Evolutionary conservation across 2,797 vertebrate genomes (phyloP), one percentile per base, ranked within the genome.

Genomic region (Esox lucius): DNA sequence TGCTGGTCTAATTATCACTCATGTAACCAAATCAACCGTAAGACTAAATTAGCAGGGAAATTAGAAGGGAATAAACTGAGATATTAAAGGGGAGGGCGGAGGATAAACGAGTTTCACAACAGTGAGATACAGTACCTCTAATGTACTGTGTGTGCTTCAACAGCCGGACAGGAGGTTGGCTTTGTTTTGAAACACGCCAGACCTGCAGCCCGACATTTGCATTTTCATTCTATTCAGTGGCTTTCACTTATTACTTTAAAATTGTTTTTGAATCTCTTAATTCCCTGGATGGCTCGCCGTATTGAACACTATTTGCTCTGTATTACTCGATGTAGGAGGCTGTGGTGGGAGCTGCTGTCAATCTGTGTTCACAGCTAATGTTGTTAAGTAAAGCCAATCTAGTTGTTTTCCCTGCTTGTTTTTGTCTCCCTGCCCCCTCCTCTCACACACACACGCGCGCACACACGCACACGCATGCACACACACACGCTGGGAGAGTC

Each of bases 331-430:
- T 92, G 91, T 89, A 86, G 90, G 15, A 13, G 85, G 88, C 92
- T 92, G 88, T 89, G 85, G 88, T 88, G 87, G 88, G 91, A 92
- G 88, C 81, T 89, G 83, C 92, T 94, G 91, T 94, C 92, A 93
- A 91, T 94, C 91, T 93, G 90, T 93, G 93, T 92, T 94, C 90
- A 90, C 90, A 91, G 90, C 89, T 92, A 94, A 95, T 92, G 92
- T 93, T 92, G 94, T 94, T 93, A 94, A 93, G 93, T 94, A 92
- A 93, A 93, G 64, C 26, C 28, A 66, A 66, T 33, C 12, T 66
- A 28, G 64, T 66, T 17, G 64, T 66, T 66, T 66, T 66, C 7
- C 15, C 64, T 35, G 64, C 17, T 13, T 66, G 65, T 67, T 67
- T 65, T 35, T 8, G 35, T 39, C 4, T 39, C 35, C 35, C 35